Evolutionary conservation across 30 jellyfish, hydroid and myxozoan genomes (phyloP).

Genomic region (Hydractinia symbiolongicarpus): DNA sequence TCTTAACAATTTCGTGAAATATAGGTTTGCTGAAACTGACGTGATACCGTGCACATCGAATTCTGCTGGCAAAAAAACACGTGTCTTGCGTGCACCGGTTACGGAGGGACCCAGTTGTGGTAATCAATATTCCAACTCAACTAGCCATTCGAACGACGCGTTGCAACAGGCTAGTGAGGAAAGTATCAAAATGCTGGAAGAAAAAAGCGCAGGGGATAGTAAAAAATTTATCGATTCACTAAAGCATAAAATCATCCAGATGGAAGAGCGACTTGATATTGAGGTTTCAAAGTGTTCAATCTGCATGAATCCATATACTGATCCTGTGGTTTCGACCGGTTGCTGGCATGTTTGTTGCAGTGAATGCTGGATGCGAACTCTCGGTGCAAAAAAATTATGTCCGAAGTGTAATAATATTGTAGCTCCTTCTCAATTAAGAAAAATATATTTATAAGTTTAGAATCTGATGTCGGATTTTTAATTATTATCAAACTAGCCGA

Average conservation of each 20-base stretch:
- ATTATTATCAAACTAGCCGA: background rate
- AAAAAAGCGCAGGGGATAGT: background rate
- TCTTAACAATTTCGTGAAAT: background rate
- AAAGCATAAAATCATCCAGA: background rate
- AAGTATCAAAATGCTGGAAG: constrained; percentile 5
- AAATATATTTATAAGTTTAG: constrained; percentile 39
- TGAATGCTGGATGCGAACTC: constrained; percentile 92
- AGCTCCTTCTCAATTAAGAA: constrained; percentile 74
- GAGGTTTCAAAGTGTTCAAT: constrained; percentile 27
- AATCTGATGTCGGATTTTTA: background rate
- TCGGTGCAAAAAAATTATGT: constrained; percentile 94
- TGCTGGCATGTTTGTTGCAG: constrained; percentile 96
- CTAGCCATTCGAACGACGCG: background rate
- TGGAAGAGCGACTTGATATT: constrained; percentile 7
- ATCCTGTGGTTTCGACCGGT: constrained; percentile 75
- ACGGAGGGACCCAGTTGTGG: background rate
- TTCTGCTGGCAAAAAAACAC: background rate
- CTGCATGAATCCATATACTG: constrained; percentile 58
- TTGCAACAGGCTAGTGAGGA: background rate
- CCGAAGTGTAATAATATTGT: constrained; percentile 83
- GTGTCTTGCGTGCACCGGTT: background rate
- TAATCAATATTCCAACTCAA: background rate
- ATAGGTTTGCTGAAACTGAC: constrained; percentile 36
- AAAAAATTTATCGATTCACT: constrained; percentile 9
- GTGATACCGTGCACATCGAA: constrained; percentile 14